Evolutionary conservation across 2,113 vertebrate species (phyloP).

Genomic region (Corvus moneduloides): DNA sequence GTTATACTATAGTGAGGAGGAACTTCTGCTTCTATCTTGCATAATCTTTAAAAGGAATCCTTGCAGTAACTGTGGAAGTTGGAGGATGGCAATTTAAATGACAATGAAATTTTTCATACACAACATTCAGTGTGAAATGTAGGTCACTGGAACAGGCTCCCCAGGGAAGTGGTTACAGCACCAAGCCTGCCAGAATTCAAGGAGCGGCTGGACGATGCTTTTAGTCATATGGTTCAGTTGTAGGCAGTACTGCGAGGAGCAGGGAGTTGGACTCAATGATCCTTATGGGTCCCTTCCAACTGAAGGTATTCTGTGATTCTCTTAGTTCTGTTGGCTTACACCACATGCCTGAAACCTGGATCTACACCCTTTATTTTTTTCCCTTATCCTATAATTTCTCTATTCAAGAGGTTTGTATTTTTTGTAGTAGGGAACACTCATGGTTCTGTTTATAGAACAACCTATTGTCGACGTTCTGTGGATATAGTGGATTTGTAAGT

Average conservation of each 20-base stretch:
- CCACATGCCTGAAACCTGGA: background rate
- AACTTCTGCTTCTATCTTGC: background rate
- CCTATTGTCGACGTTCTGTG: background rate
- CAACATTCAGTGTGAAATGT: background rate
- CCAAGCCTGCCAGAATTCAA: background rate
- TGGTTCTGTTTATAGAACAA: background rate
- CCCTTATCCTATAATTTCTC: background rate
- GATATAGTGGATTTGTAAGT: background rate
- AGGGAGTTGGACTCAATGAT: background rate
- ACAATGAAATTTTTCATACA: background rate
- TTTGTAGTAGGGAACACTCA: background rate
- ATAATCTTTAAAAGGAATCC: background rate
- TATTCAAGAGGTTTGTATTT: background rate
- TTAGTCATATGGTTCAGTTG: background rate
- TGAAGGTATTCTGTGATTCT: background rate
- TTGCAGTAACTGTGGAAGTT: background rate
- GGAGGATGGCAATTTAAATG: background rate
- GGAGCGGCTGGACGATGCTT: rapidly evolving
- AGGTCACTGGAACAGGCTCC: background rate
- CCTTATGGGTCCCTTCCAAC: background rate
- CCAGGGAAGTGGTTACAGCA: background rate
- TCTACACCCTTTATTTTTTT: background rate
- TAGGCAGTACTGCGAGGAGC: rapidly evolving
- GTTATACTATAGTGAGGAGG: background rate
- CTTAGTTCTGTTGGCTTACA: background rate